These are phyloP conservation scores for Hyaena hyaena DNA, from an alignment of 2,113 vertebrate genomes.

Conservation along the genomic window DNA sequence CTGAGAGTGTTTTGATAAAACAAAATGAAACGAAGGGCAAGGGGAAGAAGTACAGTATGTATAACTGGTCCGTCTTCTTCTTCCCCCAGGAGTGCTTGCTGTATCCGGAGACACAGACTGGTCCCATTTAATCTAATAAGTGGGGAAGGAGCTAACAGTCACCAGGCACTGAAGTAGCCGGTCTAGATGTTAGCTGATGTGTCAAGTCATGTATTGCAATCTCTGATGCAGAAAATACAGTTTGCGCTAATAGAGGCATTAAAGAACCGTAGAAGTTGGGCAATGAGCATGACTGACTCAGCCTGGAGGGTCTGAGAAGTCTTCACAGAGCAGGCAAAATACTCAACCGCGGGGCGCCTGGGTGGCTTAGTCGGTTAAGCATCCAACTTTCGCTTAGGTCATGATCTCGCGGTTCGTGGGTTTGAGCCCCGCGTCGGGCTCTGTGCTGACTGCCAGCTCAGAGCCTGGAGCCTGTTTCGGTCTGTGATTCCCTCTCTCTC, in stretches of 20 bases:
- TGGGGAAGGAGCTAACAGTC: neutral
- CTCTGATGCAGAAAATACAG: conserved; percentile 13
- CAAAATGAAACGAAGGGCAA: neutral
- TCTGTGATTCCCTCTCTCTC: too few species aligned
- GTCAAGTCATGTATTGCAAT: neutral
- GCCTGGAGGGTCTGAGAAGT: neutral
- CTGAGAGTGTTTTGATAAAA: neutral
- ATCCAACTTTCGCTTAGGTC: too few species aligned
- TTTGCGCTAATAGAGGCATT: neutral
- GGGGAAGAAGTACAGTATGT: neutral
- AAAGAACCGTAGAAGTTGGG: neutral
- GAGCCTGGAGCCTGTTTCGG: too few species aligned
- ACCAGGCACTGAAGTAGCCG: neutral
- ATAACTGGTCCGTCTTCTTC: neutral
- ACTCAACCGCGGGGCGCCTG: neutral
- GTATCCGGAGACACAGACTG: neutral
- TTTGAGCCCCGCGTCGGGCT: too few species aligned
- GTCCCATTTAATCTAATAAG: neutral
- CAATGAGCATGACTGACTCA: neutral
- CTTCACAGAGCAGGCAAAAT: neutral
- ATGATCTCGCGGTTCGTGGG: too few species aligned
- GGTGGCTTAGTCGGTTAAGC: too few species aligned
- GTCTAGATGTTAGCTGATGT: neutral
- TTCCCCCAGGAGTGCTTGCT: neutral
- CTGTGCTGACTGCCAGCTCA: too few species aligned